Conservation (phyloP, 2,888 invertebrate species). For the Plebejus melissa region DNA sequence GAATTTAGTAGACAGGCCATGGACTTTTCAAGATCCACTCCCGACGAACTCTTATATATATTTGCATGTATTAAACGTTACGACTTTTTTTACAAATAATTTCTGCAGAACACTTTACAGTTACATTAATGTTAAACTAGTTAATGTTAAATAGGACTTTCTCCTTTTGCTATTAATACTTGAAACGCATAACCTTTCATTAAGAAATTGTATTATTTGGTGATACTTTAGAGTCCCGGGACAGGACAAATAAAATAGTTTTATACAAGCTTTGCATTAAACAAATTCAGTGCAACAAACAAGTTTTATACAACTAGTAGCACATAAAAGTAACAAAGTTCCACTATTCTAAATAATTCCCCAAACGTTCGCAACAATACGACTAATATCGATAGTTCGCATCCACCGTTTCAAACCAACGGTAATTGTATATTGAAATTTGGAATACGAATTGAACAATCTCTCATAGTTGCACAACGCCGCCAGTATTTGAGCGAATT, state of each 20-base stretch:
- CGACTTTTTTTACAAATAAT: not conserved
- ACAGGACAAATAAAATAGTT: too few relatives aligned
- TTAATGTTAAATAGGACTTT: too few relatives aligned
- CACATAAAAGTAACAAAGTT: not conserved
- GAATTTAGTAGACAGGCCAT: conserved; percentile 2
- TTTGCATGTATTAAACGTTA: not conserved
- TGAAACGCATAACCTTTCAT: too few relatives aligned
- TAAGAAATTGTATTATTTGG: too few relatives aligned
- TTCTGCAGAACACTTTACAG: too few relatives aligned
- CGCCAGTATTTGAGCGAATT: conserved; percentile 11
- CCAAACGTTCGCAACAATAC: not conserved
- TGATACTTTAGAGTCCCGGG: too few relatives aligned
- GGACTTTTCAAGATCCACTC: not conserved
- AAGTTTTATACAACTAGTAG: too few relatives aligned
- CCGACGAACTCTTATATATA: not conserved
- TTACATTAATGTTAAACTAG: too few relatives aligned
- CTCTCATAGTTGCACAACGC: conserved; percentile 11
- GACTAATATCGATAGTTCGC: not conserved
- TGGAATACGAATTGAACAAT: conserved; percentile 10
- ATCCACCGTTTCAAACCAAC: not conserved
- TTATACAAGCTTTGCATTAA: too few relatives aligned
- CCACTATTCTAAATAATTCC: not conserved
- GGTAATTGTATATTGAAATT: conserved; percentile 4
- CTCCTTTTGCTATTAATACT: too few relatives aligned
- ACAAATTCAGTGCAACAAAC: too few relatives aligned